These are phyloP conservation scores for Lagocephalus sceleratus DNA, from an alignment of 2,797 vertebrate species.

Conservation along the genomic window DNA sequence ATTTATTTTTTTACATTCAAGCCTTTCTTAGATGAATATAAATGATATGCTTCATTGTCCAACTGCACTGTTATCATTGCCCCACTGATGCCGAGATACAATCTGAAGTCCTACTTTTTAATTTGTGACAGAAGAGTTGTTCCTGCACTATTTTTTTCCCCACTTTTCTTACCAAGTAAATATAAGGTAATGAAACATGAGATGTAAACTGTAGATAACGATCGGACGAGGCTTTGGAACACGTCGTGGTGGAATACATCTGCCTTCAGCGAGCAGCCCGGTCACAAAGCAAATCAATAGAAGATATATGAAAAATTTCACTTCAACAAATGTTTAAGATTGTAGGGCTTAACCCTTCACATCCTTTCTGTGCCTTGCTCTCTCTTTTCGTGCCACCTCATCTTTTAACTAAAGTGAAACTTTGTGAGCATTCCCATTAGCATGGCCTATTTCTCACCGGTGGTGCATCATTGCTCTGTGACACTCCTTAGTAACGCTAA, in stretches of 20 bases:
- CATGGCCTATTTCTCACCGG: not conserved
- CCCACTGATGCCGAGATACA: constrained; percentile 3
- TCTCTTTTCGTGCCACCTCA: not conserved
- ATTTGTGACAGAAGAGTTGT: constrained; percentile 2
- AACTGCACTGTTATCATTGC: constrained; percentile 57
- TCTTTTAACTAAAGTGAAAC: not conserved
- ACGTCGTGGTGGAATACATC: not conserved
- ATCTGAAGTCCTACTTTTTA: constrained; percentile 20
- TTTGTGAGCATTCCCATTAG: not conserved
- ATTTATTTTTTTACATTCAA: constrained; percentile 12
- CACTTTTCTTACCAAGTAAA: constrained; percentile 6
- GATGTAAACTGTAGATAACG: constrained; percentile 11
- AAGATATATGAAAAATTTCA: not conserved
- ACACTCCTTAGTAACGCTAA: not conserved
- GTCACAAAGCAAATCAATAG: constrained; percentile 1
- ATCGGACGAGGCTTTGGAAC: constrained; percentile 9
- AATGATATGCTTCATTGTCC: constrained; percentile 20
- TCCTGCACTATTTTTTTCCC: not conserved
- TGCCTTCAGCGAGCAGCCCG: not conserved
- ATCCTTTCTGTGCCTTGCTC: not conserved
- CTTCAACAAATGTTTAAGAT: not conserved
- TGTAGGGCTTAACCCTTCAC: not conserved
- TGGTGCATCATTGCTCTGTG: not conserved
- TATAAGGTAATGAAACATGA: constrained; percentile 21
- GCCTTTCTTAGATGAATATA: constrained; percentile 23